Evolutionary conservation across 2,113 vertebrate species (phyloP).

Genomic region (Promerops cafer): DNA sequence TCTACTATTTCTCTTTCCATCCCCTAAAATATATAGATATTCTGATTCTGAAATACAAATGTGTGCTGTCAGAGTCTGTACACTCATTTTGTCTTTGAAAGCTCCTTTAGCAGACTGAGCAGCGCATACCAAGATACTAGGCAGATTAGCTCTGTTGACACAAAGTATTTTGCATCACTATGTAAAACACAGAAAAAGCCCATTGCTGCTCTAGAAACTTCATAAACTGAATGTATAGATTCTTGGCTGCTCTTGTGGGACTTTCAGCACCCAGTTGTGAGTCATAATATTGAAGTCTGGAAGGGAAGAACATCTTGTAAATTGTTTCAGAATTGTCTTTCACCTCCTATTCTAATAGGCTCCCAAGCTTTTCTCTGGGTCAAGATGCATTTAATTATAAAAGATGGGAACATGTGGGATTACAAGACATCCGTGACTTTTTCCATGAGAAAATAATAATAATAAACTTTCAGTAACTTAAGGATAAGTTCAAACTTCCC

Average conservation of each 20-base stretch:
- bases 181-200: background rate
- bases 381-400: conserved; percentile 25
- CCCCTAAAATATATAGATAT: background rate
- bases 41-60: background rate
- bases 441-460: conserved; percentile 67
- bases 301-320: background rate
- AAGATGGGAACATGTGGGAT: conserved; percentile 44
- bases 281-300: background rate
- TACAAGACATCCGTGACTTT: conserved; percentile 45
- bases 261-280: background rate
- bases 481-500: conserved; percentile 52
- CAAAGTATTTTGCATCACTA: background rate
- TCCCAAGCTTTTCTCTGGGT: conserved; percentile 20
- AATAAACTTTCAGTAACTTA: conserved; percentile 56
- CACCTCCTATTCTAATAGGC: background rate
- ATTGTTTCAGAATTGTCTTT: conserved; percentile 21
- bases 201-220: background rate
- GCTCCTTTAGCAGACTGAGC: too few relatives aligned
- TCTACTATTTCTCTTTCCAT: background rate
- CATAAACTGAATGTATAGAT: background rate
- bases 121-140: background rate
- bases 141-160: background rate
- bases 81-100: too few relatives aligned
- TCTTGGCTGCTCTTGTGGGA: background rate
- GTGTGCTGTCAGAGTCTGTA: background rate